A percentile compares a stretch with the other conserved stretches of the same genome.
Evolutionary conservation across 2,797 vertebrate species (phyloP).

Genomic region (Poliocrania exsul): DNA sequence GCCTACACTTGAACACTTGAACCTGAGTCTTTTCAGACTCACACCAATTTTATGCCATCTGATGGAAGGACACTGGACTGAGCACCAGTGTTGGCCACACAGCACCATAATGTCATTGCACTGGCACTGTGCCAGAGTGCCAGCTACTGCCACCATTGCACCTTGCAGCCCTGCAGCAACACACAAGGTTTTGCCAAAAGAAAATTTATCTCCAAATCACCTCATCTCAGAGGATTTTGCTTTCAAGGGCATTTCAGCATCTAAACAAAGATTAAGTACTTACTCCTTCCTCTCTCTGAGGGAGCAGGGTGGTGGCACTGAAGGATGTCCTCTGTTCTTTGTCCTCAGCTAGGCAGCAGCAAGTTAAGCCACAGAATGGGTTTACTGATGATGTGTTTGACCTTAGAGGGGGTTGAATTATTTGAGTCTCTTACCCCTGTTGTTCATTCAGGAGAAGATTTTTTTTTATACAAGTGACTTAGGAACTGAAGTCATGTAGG

Average conservation of each 20-base stretch:
- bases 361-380: not conserved
- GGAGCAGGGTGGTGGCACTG: not conserved
- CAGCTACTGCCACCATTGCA: fast-evolving
- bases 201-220: not conserved
- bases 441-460: not conserved
- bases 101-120: fast-evolving
- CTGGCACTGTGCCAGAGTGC: not conserved
- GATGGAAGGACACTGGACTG: fast-evolving
- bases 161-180: not conserved
- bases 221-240: not conserved
- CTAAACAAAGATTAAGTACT: not conserved
- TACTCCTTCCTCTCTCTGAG: not conserved
- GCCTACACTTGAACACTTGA: not conserved
- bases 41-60: not conserved
- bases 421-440: not conserved
- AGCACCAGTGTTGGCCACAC: not conserved
- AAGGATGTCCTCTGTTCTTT: not conserved
- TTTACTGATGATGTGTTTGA: not conserved
- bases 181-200: not conserved
- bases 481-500: not conserved
- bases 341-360: not conserved
- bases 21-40: not conserved
- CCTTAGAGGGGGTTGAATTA: not conserved
- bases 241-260: constrained; percentile 15
- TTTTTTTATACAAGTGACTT: not conserved